Percentiles rank a stretch among this genome's conserved stretches.
phyloP scores from a whole-genome alignment of 2,888 invertebrate species.

The Seira ritae region DNA sequence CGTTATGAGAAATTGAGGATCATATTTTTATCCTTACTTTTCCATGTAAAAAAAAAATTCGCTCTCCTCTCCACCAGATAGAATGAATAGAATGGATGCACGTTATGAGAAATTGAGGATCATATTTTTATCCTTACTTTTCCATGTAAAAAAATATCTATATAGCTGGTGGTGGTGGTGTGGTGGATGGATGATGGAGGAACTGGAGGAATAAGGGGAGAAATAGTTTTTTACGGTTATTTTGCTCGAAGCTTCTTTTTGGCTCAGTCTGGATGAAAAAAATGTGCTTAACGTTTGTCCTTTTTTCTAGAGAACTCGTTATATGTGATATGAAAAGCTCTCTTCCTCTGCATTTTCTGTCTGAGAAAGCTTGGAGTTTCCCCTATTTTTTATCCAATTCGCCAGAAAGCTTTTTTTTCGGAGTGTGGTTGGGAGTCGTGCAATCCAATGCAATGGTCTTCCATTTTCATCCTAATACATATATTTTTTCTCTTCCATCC shows the following conservation, averaged over 20 bases:
- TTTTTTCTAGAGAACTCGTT: constrained; percentile 10
- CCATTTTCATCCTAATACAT: constrained; percentile 13
- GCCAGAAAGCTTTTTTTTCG: constrained; percentile 50
- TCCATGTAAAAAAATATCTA: too few relatives aligned
- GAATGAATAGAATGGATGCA: too few relatives aligned
- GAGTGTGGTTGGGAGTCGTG: not conserved
- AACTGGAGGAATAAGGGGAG: constrained; percentile 14
- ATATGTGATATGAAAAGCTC: constrained; percentile 13
- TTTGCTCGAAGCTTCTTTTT: not conserved
- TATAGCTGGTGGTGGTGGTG: too few relatives aligned
- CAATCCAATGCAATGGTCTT: not conserved
- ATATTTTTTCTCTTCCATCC: constrained; percentile 28
- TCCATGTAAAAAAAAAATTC: too few relatives aligned
- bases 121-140: constrained; percentile 5
- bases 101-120: constrained; percentile 11
- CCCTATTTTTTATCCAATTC: constrained; percentile 35
- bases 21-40: constrained; percentile 5
- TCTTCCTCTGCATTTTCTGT: constrained; percentile 26
- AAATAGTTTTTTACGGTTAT: constrained; percentile 23
- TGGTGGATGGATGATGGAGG: too few relatives aligned
- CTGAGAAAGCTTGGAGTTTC: constrained; percentile 14
- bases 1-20: constrained; percentile 11
- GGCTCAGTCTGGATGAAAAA: constrained; percentile 6
- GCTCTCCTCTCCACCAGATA: too few relatives aligned
- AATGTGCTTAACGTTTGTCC: constrained; percentile 21